Evolutionary conservation across 2,888 invertebrate genomes (phyloP), one percentile per base, ranked within the genome.

Genomic region (Zaprionus bogoriensis): DNA sequence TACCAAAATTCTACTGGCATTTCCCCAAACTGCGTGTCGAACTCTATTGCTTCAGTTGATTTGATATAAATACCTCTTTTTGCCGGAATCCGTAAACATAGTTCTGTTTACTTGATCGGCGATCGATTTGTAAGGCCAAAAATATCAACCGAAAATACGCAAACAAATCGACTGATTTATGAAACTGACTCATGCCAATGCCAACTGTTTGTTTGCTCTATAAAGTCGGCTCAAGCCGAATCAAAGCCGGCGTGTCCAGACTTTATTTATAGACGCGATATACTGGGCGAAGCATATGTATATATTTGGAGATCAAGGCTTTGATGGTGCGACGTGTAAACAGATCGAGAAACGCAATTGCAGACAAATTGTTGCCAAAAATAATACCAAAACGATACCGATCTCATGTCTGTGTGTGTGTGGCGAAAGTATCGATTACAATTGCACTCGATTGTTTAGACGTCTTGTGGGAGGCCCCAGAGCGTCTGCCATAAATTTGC

Each of bases 361-460:
- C 73, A 80, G 85, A 84, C 81, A 59, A 81, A 69, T 65, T 68
- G 78, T 77, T 75, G 75, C 69, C 85, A 45, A 59, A 65, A 50
- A 42, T 32, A 42, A 65, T 39, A 25, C 25, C 4, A 10, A 44
- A 4, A 47, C 17, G 22, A n/a, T n/a, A n/a, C 19, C 14, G 9
- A 47, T n/a, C n/a, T 55, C 7, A 4, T 61, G 36, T 22, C 45
- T 47, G 17, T 38, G 5, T 47, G 58, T 41, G 50, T 63, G 74
- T 60, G 54, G 66, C 39, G 17, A 25, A 53, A 19, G 42, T 36
- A 61, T 84, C 63, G 67, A 71, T 74, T 81, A 64, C 78, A 74
- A 50, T 73, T 67, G 53, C 32, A 47, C 39, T 41, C 30, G 30
- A 48, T n/a, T 57, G 55, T 42, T 48, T 57, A 48, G 23, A 57